Evolutionary conservation across 2,888 invertebrate species (phyloP).

Genomic region (Lasioglossum vierecki): DNA sequence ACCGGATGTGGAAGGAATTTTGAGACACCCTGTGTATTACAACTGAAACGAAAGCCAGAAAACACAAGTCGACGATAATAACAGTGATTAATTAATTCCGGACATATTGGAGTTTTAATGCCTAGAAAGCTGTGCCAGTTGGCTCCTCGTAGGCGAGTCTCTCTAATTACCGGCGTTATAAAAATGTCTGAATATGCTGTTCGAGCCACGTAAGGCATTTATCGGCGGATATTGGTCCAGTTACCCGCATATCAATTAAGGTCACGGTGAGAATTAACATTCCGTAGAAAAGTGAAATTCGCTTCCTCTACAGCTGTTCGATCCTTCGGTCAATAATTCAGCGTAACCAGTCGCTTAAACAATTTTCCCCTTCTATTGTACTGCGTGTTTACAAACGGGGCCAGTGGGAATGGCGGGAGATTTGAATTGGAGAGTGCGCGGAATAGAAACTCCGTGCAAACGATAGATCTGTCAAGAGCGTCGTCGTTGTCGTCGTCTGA

Average conservation of each 20-base stretch:
- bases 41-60: neutral
- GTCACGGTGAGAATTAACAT: constrained; percentile 5
- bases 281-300: neutral
- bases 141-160: neutral
- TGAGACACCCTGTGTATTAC: too few relatives aligned
- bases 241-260: constrained; percentile 11
- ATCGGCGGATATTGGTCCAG: constrained; percentile 1
- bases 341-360: neutral
- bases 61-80: neutral
- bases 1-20: too few relatives aligned
- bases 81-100: neutral
- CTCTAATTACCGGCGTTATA: neutral
- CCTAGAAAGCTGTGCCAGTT: neutral
- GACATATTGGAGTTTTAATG: neutral
- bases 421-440: neutral
- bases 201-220: neutral
- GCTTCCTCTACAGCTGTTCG: neutral
- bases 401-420: neutral
- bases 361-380: neutral
- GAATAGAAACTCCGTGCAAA: neutral
- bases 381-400: neutral
- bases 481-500: neutral
- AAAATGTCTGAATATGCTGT: neutral
- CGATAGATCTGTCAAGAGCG: neutral
- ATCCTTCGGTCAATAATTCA: neutral